Percentiles rank a stretch among this genome's conserved stretches.
These are phyloP conservation scores for Ceyx melanurus DNA, from an alignment of 2,113 vertebrate genomes.

Conservation along the genomic window DNA sequence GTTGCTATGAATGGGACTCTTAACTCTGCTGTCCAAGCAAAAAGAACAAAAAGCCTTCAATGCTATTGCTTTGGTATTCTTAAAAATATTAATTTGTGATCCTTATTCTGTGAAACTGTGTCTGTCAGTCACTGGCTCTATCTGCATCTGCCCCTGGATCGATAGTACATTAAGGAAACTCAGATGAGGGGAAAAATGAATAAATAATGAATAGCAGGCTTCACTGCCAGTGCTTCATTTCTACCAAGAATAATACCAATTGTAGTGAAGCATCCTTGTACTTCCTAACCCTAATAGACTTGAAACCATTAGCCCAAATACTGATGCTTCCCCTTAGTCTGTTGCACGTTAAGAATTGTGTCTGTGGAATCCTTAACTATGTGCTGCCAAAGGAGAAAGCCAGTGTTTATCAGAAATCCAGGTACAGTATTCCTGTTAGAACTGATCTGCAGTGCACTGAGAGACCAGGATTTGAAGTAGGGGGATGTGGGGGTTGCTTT, in stretches of 20 bases:
- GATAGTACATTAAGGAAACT: slow-evolving; percentile 81
- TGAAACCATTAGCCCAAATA: neutral
- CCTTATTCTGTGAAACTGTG: neutral
- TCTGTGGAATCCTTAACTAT: neutral
- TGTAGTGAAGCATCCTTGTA: slow-evolving; percentile 1
- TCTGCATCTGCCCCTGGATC: slow-evolving; percentile 75
- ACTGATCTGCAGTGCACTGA: slow-evolving; percentile 10
- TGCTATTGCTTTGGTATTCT: neutral
- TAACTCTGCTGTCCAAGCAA: neutral
- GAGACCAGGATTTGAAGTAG: slow-evolving; percentile 19
- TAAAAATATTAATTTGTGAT: neutral
- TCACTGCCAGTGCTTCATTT: slow-evolving; percentile 68
- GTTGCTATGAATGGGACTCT: neutral
- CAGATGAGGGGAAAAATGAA: slow-evolving; percentile 81
- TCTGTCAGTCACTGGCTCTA: slow-evolving; percentile 45
- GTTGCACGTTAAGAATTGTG: slow-evolving; percentile 44
- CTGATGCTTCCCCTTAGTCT: neutral
- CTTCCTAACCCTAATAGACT: slow-evolving; percentile 38
- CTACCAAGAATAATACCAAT: slow-evolving; percentile 55
- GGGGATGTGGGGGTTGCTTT: neutral
- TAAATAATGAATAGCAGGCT: slow-evolving; percentile 86
- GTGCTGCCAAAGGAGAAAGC: neutral
- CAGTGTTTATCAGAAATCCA: neutral
- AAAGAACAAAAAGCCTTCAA: neutral
- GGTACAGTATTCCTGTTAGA: slow-evolving; percentile 20